A percentile compares a stretch with the other conserved stretches of the same genome.
Evolutionary conservation across 2,888 invertebrate species (phyloP).

Genomic region (Tetanocera ferruginea): DNA sequence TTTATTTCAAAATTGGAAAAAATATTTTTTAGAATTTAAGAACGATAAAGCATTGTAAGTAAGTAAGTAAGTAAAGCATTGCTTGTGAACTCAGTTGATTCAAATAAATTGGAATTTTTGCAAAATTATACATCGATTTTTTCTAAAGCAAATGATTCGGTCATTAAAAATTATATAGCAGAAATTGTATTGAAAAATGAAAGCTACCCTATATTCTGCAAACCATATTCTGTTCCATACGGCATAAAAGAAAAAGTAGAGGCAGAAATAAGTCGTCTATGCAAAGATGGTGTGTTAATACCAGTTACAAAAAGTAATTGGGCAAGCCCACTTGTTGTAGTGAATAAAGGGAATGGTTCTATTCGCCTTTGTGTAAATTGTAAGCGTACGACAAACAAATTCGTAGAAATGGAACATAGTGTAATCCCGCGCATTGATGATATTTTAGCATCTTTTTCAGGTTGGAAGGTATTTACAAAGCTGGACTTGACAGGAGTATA

Average conservation of each 20-base stretch:
- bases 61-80: too few relatives aligned
- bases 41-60: too few relatives aligned
- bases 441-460: too few relatives aligned
- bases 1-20: too few relatives aligned
- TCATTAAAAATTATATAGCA: not conserved
- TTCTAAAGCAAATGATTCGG: constrained; percentile 8
- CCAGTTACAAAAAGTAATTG: constrained; percentile 24
- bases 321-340: constrained; percentile 22
- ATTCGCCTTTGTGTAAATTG: constrained; percentile 37
- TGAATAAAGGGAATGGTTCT: constrained; percentile 35
- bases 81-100: too few relatives aligned
- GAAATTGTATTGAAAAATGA: not conserved
- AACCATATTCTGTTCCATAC: constrained; percentile 8
- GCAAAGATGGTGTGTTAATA: not conserved
- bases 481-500: constrained; percentile 34
- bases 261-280: not conserved
- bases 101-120: not conserved
- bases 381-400: constrained; percentile 16
- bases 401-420: too few relatives aligned
- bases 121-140: constrained; percentile 22
- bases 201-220: constrained; percentile 5
- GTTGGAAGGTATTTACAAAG: constrained; percentile 35
- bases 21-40: too few relatives aligned
- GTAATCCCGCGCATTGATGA: too few relatives aligned
- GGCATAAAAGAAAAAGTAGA: constrained; percentile 25